Percentiles rank a stretch among this genome's conserved stretches.
These are phyloP conservation scores for Corythoichthys haematopterus DNA, from an alignment of 2,113 vertebrate genomes.

Conservation along the genomic window DNA sequence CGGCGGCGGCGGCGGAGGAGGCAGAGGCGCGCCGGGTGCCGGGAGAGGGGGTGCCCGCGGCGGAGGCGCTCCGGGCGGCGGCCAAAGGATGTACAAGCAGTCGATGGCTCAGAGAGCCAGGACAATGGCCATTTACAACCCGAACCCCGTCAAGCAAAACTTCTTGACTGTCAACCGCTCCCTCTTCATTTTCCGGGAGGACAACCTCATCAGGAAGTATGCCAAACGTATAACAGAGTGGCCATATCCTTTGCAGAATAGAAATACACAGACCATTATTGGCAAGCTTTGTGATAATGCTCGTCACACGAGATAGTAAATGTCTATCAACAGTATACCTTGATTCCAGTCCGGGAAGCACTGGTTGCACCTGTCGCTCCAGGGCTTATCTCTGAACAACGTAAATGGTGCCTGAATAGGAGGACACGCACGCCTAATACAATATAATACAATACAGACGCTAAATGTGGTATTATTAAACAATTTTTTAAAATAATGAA, in stretches of 20 bases:
- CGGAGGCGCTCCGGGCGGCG: constrained; percentile 83
- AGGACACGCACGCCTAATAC: constrained; percentile 10
- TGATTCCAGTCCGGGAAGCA: constrained; percentile 7
- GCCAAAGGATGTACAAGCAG: constrained; percentile 96
- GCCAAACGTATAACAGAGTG: constrained; percentile 98
- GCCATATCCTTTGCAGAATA: constrained; percentile 89
- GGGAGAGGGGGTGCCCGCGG: constrained; percentile 82
- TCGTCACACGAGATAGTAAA: background rate
- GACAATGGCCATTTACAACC: constrained; percentile 99
- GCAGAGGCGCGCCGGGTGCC: constrained; percentile 74
- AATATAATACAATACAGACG: too few species aligned
- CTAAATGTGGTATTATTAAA: background rate
- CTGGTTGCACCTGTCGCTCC: constrained; percentile 48
- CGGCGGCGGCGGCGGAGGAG: constrained; percentile 79
- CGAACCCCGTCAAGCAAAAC: constrained; percentile 98
- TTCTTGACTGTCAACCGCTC: constrained; percentile 98
- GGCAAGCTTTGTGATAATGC: background rate
- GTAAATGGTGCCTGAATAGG: constrained; percentile 9
- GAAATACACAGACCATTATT: constrained; percentile 1
- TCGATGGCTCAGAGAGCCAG: constrained; percentile 96
- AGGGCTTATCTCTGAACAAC: constrained; percentile 29
- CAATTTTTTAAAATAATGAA: constrained; percentile 18
- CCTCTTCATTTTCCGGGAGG: constrained; percentile 98
- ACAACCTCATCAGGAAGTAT: constrained; percentile 97
- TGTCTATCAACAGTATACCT: background rate